These are phyloP conservation scores for Rhimphoctona megacephalus DNA, from an alignment of 2,888 invertebrate genomes.

Conservation along the genomic window DNA sequence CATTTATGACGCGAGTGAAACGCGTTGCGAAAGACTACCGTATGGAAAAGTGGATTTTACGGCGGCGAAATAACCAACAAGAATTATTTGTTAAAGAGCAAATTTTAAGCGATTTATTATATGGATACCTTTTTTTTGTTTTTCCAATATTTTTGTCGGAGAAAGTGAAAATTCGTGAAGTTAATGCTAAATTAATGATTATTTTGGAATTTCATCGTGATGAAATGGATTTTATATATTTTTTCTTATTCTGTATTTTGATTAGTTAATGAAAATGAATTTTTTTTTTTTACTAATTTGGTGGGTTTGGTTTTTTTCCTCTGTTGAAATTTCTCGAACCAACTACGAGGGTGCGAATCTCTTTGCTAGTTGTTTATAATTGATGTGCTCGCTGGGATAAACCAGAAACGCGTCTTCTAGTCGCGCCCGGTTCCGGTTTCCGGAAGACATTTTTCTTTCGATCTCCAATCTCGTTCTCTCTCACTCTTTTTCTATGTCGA, in stretches of 20 bases:
- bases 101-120: not conserved
- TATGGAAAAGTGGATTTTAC: slow-evolving; percentile 19
- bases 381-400: slow-evolving; percentile 56
- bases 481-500: slow-evolving; percentile 63
- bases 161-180: no score
- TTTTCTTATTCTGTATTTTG: not conserved
- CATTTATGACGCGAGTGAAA: slow-evolving; percentile 24
- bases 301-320: not conserved
- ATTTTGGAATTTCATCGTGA: no score
- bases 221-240: not conserved
- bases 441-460: slow-evolving; percentile 77
- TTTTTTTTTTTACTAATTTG: not conserved
- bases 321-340: not conserved
- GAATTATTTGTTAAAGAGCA: not conserved
- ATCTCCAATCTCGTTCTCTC: slow-evolving; percentile 54
- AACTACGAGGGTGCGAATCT: slow-evolving; percentile 54
- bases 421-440: slow-evolving; percentile 82
- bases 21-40: slow-evolving; percentile 50
- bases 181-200: no score
- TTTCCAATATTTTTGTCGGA: not conserved
- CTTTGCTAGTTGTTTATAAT: slow-evolving; percentile 42
- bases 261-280: not conserved
- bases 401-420: slow-evolving; percentile 77
- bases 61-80: not conserved
- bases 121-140: not conserved